These are phyloP conservation scores for Onychomys leucogaster DNA, from an alignment of 2,797 vertebrate species.

Conservation along the genomic window DNA sequence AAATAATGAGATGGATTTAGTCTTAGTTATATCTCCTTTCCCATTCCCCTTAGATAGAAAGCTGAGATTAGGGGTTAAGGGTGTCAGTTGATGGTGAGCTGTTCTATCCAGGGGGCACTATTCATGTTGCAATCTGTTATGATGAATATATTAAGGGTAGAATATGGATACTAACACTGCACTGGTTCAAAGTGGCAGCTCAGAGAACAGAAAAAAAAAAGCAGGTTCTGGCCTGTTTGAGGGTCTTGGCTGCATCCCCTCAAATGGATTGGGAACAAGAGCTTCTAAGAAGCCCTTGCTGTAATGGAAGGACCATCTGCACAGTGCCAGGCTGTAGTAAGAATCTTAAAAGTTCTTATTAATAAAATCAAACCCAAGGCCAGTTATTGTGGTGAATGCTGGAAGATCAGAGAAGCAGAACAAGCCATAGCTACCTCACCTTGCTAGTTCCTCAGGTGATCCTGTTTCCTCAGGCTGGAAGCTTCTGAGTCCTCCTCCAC, in stretches of 20 bases:
- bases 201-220: background rate
- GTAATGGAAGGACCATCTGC: background rate
- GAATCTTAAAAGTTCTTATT: no score
- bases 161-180: background rate
- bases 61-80: background rate
- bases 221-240: background rate
- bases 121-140: no score
- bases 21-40: slow-evolving; percentile 33
- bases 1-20: background rate
- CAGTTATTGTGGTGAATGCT: no score
- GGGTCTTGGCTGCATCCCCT: background rate
- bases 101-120: background rate
- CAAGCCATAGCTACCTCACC: no score
- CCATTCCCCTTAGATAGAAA: background rate
- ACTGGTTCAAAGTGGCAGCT: background rate
- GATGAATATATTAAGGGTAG: background rate
- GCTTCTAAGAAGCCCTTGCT: background rate
- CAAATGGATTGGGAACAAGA: background rate
- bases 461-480: no score
- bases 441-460: no score
- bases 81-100: background rate
- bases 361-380: no score
- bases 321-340: background rate
- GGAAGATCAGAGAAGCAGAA: no score
- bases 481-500: no score